A percentile compares a stretch with the other conserved stretches of the same genome.
Evolutionary conservation across 2,888 invertebrate species (phyloP).

Genomic region (Drosophila nigricruria): DNA sequence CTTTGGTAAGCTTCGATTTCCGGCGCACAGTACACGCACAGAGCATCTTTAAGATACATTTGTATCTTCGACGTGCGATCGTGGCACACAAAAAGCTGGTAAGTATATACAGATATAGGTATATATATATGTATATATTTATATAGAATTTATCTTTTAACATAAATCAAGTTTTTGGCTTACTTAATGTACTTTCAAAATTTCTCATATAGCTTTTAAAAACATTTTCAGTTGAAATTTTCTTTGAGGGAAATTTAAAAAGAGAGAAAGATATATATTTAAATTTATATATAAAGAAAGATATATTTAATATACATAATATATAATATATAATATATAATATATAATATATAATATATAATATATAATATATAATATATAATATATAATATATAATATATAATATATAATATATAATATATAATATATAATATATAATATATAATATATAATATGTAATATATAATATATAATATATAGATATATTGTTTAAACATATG

Average conservation of each 20-base stretch:
- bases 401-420: too few species aligned
- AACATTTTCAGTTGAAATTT: background rate
- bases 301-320: too few species aligned
- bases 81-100: slow-evolving; percentile 10
- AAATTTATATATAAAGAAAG: too few species aligned
- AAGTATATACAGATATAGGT: background rate
- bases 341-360: too few species aligned
- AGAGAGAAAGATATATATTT: background rate
- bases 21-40: slow-evolving; percentile 50
- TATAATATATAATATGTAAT: too few species aligned
- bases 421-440: too few species aligned
- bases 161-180: slow-evolving; percentile 13
- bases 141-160: background rate
- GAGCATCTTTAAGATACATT: slow-evolving; percentile 54
- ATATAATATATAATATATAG: too few species aligned
- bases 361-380: too few species aligned
- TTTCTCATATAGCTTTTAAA: background rate
- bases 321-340: too few species aligned
- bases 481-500: background rate
- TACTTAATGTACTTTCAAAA: slow-evolving; percentile 13
- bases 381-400: too few species aligned
- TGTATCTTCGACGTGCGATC: slow-evolving; percentile 37
- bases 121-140: background rate
- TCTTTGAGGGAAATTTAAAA: background rate
- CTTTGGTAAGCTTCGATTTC: slow-evolving; percentile 59